Conservation (phyloP, 2,797 vertebrate genomes). For the Rhinella marina region DNA sequence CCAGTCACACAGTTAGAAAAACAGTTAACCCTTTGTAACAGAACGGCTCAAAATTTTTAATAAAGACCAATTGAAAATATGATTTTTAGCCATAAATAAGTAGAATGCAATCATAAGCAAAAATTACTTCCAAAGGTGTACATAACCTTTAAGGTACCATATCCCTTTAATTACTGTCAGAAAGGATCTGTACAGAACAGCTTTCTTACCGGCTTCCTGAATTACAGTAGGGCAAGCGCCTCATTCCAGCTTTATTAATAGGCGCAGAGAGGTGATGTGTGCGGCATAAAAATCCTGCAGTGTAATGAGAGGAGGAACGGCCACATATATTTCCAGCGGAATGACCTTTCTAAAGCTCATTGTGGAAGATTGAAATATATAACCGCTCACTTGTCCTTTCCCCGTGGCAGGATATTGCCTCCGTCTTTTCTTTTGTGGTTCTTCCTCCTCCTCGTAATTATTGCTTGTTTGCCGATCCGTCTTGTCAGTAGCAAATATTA, state of each 20-base stretch:
- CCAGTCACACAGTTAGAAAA: no score
- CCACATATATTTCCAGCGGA: constrained; percentile 56
- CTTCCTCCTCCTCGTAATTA: background rate
- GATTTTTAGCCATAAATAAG: no score
- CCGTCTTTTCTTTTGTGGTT: background rate
- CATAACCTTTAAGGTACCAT: background rate
- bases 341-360: constrained; percentile 21
- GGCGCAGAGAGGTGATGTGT: constrained; percentile 55
- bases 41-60: no score
- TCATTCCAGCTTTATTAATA: constrained; percentile 58
- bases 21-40: no score
- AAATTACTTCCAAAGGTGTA: no score
- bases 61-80: no score
- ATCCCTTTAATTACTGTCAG: constrained; percentile 4
- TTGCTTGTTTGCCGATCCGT: background rate
- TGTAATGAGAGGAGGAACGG: constrained; percentile 58
- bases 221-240: constrained; percentile 54
- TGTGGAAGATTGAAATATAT: constrained; percentile 50
- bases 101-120: no score
- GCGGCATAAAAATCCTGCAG: constrained; percentile 24
- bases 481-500: background rate
- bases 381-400: constrained; percentile 41
- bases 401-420: background rate
- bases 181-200: background rate
- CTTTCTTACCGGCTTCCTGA: constrained; percentile 28